Conservation (phyloP, 2,888 invertebrate species). For the Leptinotarsa juncta region DNA sequence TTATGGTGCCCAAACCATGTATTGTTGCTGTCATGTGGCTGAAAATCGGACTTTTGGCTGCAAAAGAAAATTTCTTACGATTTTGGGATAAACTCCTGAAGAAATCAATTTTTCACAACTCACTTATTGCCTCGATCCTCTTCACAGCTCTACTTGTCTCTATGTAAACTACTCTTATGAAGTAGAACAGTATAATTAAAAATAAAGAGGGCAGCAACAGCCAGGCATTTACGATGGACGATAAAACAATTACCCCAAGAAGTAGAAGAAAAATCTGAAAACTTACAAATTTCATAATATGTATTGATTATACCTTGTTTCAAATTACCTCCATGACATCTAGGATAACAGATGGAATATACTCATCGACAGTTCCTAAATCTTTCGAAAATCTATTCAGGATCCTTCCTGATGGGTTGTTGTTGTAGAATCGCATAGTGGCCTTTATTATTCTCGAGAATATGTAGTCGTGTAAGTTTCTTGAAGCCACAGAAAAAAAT, state of each 20-base stretch:
- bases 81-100: not conserved
- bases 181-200: conserved; percentile 74
- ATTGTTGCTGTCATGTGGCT: conserved; percentile 80
- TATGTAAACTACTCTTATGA: conserved; percentile 77
- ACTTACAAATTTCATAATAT: conserved; percentile 15
- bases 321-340: conserved; percentile 60
- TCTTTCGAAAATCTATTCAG: conserved; percentile 66
- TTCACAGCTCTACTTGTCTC: conserved; percentile 81
- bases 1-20: conserved; percentile 81
- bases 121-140: conserved; percentile 76
- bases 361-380: conserved; percentile 72
- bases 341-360: conserved; percentile 67
- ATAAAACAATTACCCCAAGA: conserved; percentile 78
- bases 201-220: conserved; percentile 74
- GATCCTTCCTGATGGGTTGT: conserved; percentile 63
- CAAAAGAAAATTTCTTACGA: conserved; percentile 38
- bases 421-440: conserved; percentile 63
- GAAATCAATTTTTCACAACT: conserved; percentile 54
- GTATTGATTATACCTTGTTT: conserved; percentile 1
- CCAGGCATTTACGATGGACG: conserved; percentile 79
- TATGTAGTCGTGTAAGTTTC: conserved; percentile 59
- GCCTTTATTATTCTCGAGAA: conserved; percentile 59
- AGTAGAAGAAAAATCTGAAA: conserved; percentile 67
- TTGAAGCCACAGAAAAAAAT: conserved; percentile 61
- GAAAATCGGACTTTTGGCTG: conserved; percentile 84